phyloP scores from a whole-genome alignment of 1,140 invertebrate species.

The Nilaparvata lugens region DNA sequence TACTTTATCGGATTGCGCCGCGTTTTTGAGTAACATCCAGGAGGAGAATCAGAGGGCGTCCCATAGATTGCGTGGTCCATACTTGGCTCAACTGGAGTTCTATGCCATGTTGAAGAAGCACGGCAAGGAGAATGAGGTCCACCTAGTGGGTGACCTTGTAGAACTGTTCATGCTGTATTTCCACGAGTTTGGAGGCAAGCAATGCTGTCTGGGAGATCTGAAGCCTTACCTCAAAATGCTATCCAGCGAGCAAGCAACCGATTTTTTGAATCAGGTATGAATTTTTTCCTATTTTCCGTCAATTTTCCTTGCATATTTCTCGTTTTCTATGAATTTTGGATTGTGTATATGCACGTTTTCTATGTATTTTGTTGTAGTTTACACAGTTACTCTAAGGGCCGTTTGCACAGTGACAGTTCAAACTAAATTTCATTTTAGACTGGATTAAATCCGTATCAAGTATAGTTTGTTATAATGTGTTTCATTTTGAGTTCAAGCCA shows the following conservation, averaged over 20 bases:
- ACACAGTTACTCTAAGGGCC: no score
- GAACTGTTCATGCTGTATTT: slow-evolving; percentile 70
- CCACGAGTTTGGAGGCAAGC: slow-evolving; percentile 69
- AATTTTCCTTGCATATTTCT: no score
- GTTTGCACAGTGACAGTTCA: no score
- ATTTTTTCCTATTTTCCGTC: no score
- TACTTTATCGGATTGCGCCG: slow-evolving; percentile 17
- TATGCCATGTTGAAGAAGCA: slow-evolving; percentile 48
- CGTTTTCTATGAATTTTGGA: no score
- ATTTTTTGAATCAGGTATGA: slow-evolving; percentile 23
- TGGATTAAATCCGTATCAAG: no score
- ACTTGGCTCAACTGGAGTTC: slow-evolving; percentile 71
- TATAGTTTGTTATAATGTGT: no score
- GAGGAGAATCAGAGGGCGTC: slow-evolving; percentile 9
- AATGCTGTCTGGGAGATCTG: slow-evolving; percentile 71
- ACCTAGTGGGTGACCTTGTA: slow-evolving; percentile 45
- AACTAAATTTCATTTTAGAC: no score
- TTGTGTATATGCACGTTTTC: no score
- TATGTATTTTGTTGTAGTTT: no score
- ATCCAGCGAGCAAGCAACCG: slow-evolving; percentile 13
- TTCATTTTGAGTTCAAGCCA: no score
- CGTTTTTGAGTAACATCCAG: slow-evolving; percentile 19
- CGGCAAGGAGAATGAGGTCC: slow-evolving; percentile 39
- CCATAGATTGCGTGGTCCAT: slow-evolving; percentile 56
- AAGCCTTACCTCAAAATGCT: slow-evolving; percentile 51